Evolutionary conservation across 2,888 invertebrate species (phyloP), one percentile per base, ranked within the genome.

Genomic region (Lithosia quadra): DNA sequence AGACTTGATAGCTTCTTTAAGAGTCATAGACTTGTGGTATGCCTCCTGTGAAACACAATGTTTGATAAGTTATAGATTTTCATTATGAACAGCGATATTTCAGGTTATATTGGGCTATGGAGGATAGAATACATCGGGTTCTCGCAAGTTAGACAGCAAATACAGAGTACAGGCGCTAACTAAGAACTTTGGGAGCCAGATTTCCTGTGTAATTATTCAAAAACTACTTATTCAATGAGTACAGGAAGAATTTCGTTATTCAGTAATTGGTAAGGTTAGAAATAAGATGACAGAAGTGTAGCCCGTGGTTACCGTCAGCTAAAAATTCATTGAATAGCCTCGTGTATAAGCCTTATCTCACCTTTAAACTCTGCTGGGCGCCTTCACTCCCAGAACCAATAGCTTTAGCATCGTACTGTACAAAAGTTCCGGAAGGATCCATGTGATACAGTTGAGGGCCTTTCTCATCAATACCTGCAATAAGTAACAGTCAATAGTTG

Each of bases 341-440:
- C n/a, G 2, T 49, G 8, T 49, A 49, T n/a, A 9, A 49, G n/a
- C 5, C 18, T 49, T 49, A 61, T 61, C 49, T 49, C 56, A 95
- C 95, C 93, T 95, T 96, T 67, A 97, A 92, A 85, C 99, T 98
- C 91, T 99, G 99, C 90, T 99, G 99, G 62, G 99, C 99, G 0
- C 99, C 99, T 94, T 99, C 99, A 80, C 99, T 99, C 49, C 99
- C 99, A 0, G 99, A 99, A 0, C 99, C 99, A 81, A 99, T 99
- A 3, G 99, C 99, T 94, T 99, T 99, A 43, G 99, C 99, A 85
- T 99, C 98, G 92, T 99, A 99, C 88, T 99, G 98, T 72, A 99
- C 99, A 92, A 99, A 99, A 0, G 99, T 99, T 36, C 99, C 99
- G 56, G 99, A 99, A 10, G 99, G 99, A 91, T 99, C 99, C 98